Percentiles rank a stretch among this genome's conserved stretches.
Conservation (phyloP, 2,113 vertebrate genomes). For the Circaetus cinerascens region DNA sequence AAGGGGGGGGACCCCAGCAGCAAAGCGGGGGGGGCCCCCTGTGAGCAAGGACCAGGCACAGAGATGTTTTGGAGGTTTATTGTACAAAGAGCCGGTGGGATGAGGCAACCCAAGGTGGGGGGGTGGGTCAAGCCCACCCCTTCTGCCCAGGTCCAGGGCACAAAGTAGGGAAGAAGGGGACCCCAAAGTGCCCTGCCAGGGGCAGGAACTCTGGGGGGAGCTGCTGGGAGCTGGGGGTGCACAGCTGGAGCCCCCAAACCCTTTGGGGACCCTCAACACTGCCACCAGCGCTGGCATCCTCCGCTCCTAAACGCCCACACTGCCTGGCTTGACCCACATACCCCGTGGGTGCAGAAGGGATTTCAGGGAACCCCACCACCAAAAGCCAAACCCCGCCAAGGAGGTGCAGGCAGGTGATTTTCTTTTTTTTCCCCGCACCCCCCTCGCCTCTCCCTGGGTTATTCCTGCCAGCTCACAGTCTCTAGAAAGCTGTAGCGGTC, state of each 20-base stretch:
- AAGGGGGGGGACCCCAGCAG: not conserved
- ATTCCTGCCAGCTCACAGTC: not conserved
- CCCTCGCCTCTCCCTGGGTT: not conserved
- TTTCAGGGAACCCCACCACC: not conserved
- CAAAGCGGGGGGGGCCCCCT: not conserved
- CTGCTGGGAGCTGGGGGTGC: not conserved
- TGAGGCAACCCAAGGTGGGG: no score
- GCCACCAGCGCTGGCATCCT: not conserved
- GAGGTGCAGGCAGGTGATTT: no score
- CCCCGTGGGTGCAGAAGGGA: not conserved
- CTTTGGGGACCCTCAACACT: not conserved
- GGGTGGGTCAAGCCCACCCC: not conserved
- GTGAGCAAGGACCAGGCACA: not conserved
- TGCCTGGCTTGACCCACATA: not conserved
- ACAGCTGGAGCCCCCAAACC: not conserved
- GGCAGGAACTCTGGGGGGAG: not conserved
- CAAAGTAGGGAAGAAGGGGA: not conserved
- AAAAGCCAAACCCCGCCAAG: not conserved
- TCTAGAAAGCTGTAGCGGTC: not conserved
- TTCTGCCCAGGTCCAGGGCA: not conserved
- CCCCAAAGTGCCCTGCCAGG: not conserved
- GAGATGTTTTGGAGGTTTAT: not conserved
- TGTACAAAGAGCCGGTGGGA: not conserved
- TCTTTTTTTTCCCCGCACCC: not conserved
- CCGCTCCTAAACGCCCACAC: not conserved